A percentile compares a stretch with the other conserved stretches of the same genome.
phyloP scores from a whole-genome alignment of 2,113 vertebrate species.

The Ptilonorhynchus violaceus region DNA sequence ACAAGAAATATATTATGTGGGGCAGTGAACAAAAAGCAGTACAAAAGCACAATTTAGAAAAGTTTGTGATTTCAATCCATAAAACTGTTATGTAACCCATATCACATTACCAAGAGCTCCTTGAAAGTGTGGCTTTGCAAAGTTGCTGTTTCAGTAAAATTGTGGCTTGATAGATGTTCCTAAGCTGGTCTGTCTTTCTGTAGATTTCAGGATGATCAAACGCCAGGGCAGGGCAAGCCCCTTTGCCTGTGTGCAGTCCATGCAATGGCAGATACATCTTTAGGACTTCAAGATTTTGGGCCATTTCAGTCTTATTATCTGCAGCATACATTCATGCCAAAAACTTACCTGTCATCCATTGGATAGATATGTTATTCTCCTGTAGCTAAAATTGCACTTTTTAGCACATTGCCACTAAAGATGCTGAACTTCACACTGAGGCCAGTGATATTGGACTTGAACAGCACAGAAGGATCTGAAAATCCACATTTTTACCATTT shows the following conservation, averaged over 20 bases:
- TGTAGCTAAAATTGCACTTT: not conserved
- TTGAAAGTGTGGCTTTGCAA: not conserved
- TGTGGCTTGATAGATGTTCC: not conserved
- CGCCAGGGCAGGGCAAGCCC: not conserved
- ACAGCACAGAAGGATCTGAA: not conserved
- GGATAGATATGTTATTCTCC: not conserved
- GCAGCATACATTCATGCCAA: not conserved
- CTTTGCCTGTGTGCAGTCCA: not conserved
- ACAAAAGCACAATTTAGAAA: not conserved
- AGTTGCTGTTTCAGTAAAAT: not conserved
- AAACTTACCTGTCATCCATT: not conserved
- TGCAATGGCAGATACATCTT: not conserved
- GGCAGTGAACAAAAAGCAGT: not conserved
- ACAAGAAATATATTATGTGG: not conserved
- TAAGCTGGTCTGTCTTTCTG: not conserved
- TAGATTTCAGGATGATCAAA: not conserved
- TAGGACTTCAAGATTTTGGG: not conserved
- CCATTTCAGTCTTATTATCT: not conserved
- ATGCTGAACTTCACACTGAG: not conserved
- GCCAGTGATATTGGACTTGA: not conserved
- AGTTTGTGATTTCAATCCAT: not conserved
- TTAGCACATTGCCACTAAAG: not conserved
- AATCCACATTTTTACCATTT: not conserved
- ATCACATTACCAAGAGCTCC: not conserved
- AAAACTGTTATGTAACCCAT: not conserved